Conservation (phyloP, 2,888 invertebrate species). For the Lepidocyrtinus sp. region DNA sequence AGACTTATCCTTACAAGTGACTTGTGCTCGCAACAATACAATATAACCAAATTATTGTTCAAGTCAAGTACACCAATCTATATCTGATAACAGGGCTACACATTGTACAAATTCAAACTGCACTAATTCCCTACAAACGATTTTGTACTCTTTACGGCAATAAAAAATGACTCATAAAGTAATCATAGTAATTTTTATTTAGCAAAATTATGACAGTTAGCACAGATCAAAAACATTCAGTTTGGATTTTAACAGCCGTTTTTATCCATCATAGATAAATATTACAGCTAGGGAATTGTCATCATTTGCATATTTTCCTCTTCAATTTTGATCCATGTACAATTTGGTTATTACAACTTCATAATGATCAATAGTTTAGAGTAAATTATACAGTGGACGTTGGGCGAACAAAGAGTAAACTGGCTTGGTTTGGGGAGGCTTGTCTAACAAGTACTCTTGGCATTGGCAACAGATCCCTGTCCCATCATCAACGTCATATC, state of each 20-base stretch:
- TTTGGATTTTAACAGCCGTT: constrained; percentile 20
- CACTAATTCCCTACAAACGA: not conserved
- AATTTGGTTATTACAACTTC: constrained; percentile 11
- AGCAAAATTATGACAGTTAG: constrained; percentile 35
- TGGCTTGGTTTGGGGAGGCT: not conserved
- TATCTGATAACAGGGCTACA: not conserved
- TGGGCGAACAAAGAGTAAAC: not conserved
- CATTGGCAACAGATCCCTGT: not conserved
- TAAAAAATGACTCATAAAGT: constrained; percentile 45
- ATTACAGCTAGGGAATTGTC: not conserved
- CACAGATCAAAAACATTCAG: constrained; percentile 11
- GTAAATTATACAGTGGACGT: not conserved
- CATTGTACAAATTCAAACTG: not conserved
- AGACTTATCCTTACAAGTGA: no score
- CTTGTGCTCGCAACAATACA: no score
- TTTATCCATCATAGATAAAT: constrained; percentile 36
- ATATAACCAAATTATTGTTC: no score
- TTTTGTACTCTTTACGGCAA: constrained; percentile 24
- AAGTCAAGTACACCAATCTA: not conserved
- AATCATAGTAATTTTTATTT: constrained; percentile 55
- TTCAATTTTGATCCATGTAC: not conserved
- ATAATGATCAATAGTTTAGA: constrained; percentile 17
- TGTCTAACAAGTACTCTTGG: not conserved
- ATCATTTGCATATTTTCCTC: not conserved
- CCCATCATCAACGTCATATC: not conserved